Evolutionary conservation across 2,113 vertebrate species (phyloP).

Genomic region (Ciconia boyciana): DNA sequence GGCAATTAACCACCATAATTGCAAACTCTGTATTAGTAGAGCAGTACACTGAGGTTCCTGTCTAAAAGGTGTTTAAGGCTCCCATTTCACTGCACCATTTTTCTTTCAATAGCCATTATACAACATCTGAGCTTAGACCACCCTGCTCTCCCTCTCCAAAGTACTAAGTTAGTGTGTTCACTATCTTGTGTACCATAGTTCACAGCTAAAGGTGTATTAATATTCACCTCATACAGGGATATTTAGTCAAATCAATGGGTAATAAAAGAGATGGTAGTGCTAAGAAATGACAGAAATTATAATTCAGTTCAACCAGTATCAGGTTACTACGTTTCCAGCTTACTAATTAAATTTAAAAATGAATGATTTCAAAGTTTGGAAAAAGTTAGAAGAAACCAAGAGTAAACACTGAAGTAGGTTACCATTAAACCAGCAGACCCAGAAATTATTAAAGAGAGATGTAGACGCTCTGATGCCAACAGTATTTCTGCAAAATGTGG

Average conservation of each 20-base stretch:
- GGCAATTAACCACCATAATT: background rate
- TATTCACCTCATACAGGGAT: background rate
- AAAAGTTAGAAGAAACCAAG: background rate
- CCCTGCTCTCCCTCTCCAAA: background rate
- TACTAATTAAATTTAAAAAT: background rate
- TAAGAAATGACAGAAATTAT: background rate
- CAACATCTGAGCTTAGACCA: background rate
- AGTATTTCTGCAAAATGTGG: background rate
- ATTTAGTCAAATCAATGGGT: background rate
- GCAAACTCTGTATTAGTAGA: background rate
- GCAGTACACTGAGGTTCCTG: background rate
- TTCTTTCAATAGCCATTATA: background rate
- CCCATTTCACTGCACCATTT: background rate
- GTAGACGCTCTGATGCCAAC: background rate
- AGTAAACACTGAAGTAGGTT: background rate
- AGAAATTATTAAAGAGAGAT: background rate
- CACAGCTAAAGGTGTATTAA: background rate
- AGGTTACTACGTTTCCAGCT: background rate
- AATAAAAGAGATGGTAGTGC: background rate
- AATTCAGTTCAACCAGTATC: background rate
- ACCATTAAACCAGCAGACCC: background rate
- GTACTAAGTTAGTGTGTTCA: too few relatives aligned
- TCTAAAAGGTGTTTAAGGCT: background rate
- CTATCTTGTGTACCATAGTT: rapidly evolving
- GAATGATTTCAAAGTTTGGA: background rate